These are phyloP conservation scores for Diabrotica undecimpunctata DNA, from an alignment of 1,140 invertebrate species.

Conservation along the genomic window DNA sequence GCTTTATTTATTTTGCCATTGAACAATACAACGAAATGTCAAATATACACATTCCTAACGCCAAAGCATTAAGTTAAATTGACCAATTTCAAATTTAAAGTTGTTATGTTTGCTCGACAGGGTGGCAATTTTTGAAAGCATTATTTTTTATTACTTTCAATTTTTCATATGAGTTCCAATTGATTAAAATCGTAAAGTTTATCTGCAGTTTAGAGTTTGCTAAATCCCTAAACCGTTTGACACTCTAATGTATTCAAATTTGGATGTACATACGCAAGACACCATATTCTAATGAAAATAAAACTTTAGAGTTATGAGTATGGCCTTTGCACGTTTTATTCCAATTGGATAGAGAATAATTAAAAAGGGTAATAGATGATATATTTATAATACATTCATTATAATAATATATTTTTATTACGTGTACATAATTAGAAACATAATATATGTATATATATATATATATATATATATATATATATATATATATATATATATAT, in stretches of 20 bases:
- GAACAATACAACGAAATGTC: neutral
- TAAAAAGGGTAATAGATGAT: no score
- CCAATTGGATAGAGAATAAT: no score
- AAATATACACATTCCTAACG: slow-evolving; percentile 1
- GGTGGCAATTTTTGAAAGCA: slow-evolving; percentile 2
- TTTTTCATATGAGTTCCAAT: slow-evolving; percentile 3
- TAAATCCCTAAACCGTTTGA: neutral
- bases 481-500: no score
- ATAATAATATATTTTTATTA: no score
- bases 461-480: no score
- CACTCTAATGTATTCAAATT: neutral
- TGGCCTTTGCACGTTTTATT: no score
- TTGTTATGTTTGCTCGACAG: neutral
- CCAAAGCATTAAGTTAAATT: neutral
- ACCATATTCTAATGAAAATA: neutral
- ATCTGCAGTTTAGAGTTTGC: neutral
- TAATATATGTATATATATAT: no score
- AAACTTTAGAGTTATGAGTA: neutral
- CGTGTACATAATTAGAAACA: no score
- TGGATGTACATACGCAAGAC: neutral
- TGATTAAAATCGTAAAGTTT: neutral
- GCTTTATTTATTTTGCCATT: neutral
- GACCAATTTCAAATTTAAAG: slow-evolving; percentile 1
- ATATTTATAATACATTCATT: no score
- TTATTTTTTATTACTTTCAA: slow-evolving; percentile 3